Percentiles rank a stretch among this genome's conserved stretches.
These are phyloP conservation scores for Diachasmimorpha longicaudata DNA, from an alignment of 1,140 invertebrate species.

Conservation along the genomic window DNA sequence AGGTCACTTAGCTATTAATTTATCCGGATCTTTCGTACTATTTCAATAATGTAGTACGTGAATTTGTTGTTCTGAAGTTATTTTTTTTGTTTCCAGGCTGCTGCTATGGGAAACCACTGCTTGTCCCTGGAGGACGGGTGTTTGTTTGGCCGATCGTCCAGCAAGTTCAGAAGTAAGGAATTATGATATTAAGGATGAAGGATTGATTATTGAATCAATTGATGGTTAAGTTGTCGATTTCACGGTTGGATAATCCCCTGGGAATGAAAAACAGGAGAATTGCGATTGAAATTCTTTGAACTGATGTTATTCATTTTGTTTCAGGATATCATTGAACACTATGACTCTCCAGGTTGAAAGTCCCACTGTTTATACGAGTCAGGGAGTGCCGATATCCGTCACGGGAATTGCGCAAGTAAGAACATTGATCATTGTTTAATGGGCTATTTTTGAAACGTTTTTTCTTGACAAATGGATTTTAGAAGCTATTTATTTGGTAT, in stretches of 20 bases:
- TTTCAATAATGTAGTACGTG: too few relatives aligned
- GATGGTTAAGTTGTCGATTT: too few relatives aligned
- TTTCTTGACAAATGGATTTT: too few relatives aligned
- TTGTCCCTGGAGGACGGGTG: slow-evolving; percentile 93
- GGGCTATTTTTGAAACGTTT: too few relatives aligned
- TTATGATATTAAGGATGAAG: not conserved
- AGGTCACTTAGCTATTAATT: too few relatives aligned
- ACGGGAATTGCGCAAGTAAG: slow-evolving; percentile 94
- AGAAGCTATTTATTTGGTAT: too few relatives aligned
- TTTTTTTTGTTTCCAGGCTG: slow-evolving; percentile 72
- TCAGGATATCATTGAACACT: slow-evolving; percentile 91
- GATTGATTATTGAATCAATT: not conserved
- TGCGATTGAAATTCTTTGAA: not conserved
- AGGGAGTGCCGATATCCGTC: slow-evolving; percentile 96
- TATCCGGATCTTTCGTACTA: not conserved
- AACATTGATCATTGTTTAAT: slow-evolving; percentile 2
- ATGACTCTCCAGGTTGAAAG: slow-evolving; percentile 95
- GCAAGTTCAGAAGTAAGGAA: slow-evolving; percentile 85
- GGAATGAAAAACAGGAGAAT: too few relatives aligned
- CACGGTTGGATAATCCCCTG: too few relatives aligned
- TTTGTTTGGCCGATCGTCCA: slow-evolving; percentile 97
- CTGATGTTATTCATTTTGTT: not conserved
- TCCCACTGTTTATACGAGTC: slow-evolving; percentile 92
- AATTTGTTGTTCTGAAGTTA: not conserved
- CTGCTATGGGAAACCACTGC: slow-evolving; percentile 86